Evolutionary conservation across 1,140 invertebrate species (phyloP).

Genomic region (Aphelinus atriplicis): DNA sequence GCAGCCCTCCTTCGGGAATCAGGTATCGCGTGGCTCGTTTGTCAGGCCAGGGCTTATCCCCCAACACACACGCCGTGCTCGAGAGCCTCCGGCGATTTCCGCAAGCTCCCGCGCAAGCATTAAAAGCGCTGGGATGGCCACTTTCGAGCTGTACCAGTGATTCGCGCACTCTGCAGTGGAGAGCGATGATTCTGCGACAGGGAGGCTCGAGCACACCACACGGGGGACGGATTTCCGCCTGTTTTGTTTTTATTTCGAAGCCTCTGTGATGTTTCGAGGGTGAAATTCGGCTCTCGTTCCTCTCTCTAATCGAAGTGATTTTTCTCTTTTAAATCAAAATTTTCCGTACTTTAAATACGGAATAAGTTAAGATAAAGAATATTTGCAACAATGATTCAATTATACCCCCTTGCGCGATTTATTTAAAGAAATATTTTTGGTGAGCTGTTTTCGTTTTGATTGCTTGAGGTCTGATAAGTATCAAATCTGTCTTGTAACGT

Average conservation of each 20-base stretch:
- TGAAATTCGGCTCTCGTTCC: neutral
- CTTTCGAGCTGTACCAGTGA: too few species aligned
- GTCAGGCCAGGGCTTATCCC: conserved; percentile 23
- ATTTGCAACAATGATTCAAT: too few species aligned
- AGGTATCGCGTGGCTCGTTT: conserved; percentile 44
- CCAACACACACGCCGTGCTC: neutral
- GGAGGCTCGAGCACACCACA: neutral
- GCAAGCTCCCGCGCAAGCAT: conserved; percentile 2
- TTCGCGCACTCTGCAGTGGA: too few species aligned
- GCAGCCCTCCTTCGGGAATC: conserved; percentile 39
- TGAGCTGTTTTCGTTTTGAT: too few species aligned
- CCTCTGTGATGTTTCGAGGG: neutral
- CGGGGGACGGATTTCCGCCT: neutral
- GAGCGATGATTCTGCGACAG: too few species aligned
- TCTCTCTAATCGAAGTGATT: neutral
- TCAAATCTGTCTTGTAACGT: too few species aligned
- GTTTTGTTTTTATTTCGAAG: neutral
- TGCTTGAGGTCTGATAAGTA: too few species aligned
- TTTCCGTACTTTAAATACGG: too few species aligned
- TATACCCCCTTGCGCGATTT: too few species aligned
- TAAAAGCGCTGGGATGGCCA: neutral
- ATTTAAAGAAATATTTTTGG: too few species aligned
- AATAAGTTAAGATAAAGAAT: too few species aligned
- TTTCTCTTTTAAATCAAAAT: too few species aligned
- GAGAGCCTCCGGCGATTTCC: conserved; percentile 16